Conservation (phyloP, 64 coral and sea anemone species). For the Montipora cactus region DNA sequence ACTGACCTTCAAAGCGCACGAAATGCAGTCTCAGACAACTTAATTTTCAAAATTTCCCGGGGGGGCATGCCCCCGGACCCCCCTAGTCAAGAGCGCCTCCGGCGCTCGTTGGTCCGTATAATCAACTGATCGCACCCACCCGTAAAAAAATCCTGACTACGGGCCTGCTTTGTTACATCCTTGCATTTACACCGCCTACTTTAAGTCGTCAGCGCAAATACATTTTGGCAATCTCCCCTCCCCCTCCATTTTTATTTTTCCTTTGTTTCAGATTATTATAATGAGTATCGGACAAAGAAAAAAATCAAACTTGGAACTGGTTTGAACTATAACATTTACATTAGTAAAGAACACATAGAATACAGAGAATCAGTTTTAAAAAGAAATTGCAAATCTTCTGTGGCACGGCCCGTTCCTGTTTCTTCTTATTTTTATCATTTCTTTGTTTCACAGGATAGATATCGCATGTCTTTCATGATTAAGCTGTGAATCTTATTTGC, state of each 20-base stretch:
- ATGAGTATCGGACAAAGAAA: not conserved
- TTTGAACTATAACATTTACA: not conserved
- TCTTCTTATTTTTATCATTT: not conserved
- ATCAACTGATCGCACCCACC: too few relatives aligned
- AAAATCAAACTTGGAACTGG: not conserved
- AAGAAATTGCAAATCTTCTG: not conserved
- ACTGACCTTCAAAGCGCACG: too few relatives aligned
- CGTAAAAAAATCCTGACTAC: too few relatives aligned
- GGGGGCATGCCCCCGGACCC: too few relatives aligned
- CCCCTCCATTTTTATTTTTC: not conserved
- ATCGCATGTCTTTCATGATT: constrained; percentile 60
- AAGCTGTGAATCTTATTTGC: constrained; percentile 84
- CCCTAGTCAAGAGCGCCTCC: too few relatives aligned
- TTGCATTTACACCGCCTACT: not conserved
- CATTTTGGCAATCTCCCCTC: not conserved
- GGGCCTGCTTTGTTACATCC: not conserved
- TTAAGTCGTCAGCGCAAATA: not conserved
- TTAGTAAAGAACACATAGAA: not conserved
- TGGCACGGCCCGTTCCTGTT: not conserved
- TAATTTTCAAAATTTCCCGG: too few relatives aligned
- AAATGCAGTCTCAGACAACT: too few relatives aligned
- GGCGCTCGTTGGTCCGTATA: too few relatives aligned
- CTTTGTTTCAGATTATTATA: not conserved
- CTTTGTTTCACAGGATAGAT: constrained; percentile 46
- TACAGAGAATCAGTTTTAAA: not conserved